Base-by-base conservation (phyloP, 2,797 vertebrate genomes). In the Acipenser transmontanus region DNA sequence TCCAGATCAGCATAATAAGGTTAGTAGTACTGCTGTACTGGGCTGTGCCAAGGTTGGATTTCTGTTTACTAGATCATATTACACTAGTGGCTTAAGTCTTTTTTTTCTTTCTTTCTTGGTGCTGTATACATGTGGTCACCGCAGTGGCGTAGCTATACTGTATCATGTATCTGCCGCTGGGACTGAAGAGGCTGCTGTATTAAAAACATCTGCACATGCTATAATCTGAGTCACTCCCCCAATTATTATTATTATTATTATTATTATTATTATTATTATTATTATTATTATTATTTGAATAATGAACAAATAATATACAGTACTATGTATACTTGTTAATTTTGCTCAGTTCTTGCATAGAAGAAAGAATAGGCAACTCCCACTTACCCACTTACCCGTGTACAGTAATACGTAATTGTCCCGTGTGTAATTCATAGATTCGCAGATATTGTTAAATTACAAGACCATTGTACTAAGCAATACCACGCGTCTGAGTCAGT, bases 1-100 rank as follows among this genome's bases (percentile, higher is more conserved):
- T 98, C 70, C 82, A 84, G 56, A 93, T 98, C 86, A 84, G 79
- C 78, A 79, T 95, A 70, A 94, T 98, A 85, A 93, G 95, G 14
- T 17, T 20, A 9, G 17, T 17, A 17, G 7, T 63, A 49, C 7
- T 64, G 6, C 51, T 9, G 51, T 14, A 7, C 2, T 13, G 8
- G n/a, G 12, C 2, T 64, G 0, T 34, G 34, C 6, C 12, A 34
- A n/a, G 12, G 8, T 51, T 63, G 20, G 11, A 17, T 8, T 7
- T 50, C n/a, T 63, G 10, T 20, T 7, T 54, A n/a, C 12, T 6
- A 8, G 12, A 57, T n/a, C 20, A 59, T 7, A 49, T n/a, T 49
- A 12, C 10, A 13, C n/a, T 51, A 6, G 50, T 52, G 14, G 2
- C 7, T n/a, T 64, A 34, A 34, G 34, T 4, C 34, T 52, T n/a